Conservation (phyloP, 2,113 vertebrate species). For the Pycnonotus jocosus region DNA sequence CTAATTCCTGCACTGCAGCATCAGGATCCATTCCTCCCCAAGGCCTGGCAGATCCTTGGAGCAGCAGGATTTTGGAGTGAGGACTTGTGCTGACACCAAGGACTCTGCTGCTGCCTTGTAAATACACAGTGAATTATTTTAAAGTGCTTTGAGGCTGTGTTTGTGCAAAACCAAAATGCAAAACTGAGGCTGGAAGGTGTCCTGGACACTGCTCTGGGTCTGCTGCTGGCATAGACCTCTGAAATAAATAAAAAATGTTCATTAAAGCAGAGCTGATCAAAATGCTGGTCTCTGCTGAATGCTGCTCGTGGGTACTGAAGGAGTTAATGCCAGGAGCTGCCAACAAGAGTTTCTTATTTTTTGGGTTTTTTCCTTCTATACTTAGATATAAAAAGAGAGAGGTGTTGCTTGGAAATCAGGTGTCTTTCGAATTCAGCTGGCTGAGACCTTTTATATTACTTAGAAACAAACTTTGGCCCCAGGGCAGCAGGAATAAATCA, state of each 20-base stretch:
- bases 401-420: neutral
- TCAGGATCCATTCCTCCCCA: rapidly evolving
- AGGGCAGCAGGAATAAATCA: neutral
- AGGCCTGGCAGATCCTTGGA: neutral
- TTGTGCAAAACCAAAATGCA: neutral
- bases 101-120: neutral
- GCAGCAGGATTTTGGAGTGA: neutral
- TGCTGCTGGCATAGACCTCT: neutral
- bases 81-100: rapidly evolving
- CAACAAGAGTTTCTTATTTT: neutral
- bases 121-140: neutral
- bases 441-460: neutral
- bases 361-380: rapidly evolving
- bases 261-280: neutral
- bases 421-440: neutral
- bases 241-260: neutral
- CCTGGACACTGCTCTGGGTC: neutral
- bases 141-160: neutral
- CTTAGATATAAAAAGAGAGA: neutral
- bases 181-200: neutral
- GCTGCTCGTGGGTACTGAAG: rapidly evolving
- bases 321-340: neutral
- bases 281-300: neutral
- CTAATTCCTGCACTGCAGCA: rapidly evolving
- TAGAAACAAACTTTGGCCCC: neutral